Base-by-base conservation (phyloP, 2,113 vertebrate species). In the Anarrhichthys ocellatus region DNA sequence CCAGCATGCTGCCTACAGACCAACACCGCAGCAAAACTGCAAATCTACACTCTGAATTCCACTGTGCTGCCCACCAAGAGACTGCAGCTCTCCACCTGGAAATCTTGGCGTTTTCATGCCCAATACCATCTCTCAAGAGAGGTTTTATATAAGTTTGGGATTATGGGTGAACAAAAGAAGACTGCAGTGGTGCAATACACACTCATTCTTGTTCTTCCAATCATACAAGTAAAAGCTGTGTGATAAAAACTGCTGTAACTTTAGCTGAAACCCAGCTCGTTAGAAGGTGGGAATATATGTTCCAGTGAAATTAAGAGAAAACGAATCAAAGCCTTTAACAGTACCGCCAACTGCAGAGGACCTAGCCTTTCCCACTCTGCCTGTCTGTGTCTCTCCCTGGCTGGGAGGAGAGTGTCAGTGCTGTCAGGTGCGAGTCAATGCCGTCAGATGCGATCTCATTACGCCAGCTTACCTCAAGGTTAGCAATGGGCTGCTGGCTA, bases 401-500 rank as follows among this genome's bases (percentile, higher is more conserved):
- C 78, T 73, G 85, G 77, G 73, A 81, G 73, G 38, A 83, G 71
- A 81, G 88, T 84, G 86, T 90, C 92, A 86, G 81, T 32, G 78
- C 92, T 92, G 94, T 90, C 93, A 92, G 92, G 81, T 90, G 87
- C 59, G 87, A 94, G 93, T 94, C 93, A 90, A 91, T 92, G 92
- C 84, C 91, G 83, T 93, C 91, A 93, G 87, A 93, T 92, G 90
- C 77, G 88, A 93, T 93, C 92, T 94, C 93, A 95, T 95, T 95
- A 95, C 86, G 86, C 75, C 89, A 93, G 84, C 90, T 92, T 94
- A 92, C 92, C 92, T 93, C 91, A 94, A 94, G 94, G 93, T 93
- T 93, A 94, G 90, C 81, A 46, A 74, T 48, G 87, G 89, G 89
- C 92, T 87, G 91, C 87, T 85, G 87, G 91, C 82, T 84, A 81